These are phyloP conservation scores for Athrips mouffetella DNA, from an alignment of 2,888 invertebrate genomes.

Conservation along the genomic window DNA sequence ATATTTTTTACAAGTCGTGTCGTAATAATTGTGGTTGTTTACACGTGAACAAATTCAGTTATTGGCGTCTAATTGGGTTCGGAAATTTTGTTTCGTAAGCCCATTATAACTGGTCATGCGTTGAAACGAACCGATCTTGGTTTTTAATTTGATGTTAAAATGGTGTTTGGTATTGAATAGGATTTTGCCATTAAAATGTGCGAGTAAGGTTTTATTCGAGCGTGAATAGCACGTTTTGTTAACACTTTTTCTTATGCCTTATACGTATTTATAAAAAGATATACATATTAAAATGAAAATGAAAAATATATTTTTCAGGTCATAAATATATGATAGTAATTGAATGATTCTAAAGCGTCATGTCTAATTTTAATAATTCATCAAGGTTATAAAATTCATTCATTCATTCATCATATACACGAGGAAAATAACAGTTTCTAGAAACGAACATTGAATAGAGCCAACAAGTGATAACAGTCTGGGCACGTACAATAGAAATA, in stretches of 20 bases:
- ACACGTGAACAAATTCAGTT: conserved; percentile 49
- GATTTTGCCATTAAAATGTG: too few relatives aligned
- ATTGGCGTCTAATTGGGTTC: conserved; percentile 52
- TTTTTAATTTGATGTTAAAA: conserved; percentile 14
- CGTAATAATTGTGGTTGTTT: conserved; percentile 51
- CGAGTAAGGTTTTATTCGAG: too few relatives aligned
- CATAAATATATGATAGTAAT: background rate
- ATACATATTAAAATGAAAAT: too few relatives aligned
- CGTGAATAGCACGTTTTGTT: too few relatives aligned
- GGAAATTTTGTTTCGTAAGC: conserved; percentile 43
- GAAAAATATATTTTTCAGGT: background rate
- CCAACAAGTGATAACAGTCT: background rate
- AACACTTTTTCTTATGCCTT: too few relatives aligned
- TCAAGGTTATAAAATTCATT: too few relatives aligned
- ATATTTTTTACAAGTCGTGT: conserved; percentile 24
- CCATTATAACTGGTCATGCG: conserved; percentile 23
- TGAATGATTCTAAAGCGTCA: background rate
- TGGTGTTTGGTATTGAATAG: background rate
- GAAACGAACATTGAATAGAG: background rate
- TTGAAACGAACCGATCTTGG: conserved; percentile 5
- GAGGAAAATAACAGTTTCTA: too few relatives aligned
- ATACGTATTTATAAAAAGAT: too few relatives aligned
- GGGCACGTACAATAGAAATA: background rate
- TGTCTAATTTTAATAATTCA: too few relatives aligned
- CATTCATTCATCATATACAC: background rate